phyloP scores from a whole-genome alignment of 1,140 invertebrate species.

The Caenorhabditis briggsae region DNA sequence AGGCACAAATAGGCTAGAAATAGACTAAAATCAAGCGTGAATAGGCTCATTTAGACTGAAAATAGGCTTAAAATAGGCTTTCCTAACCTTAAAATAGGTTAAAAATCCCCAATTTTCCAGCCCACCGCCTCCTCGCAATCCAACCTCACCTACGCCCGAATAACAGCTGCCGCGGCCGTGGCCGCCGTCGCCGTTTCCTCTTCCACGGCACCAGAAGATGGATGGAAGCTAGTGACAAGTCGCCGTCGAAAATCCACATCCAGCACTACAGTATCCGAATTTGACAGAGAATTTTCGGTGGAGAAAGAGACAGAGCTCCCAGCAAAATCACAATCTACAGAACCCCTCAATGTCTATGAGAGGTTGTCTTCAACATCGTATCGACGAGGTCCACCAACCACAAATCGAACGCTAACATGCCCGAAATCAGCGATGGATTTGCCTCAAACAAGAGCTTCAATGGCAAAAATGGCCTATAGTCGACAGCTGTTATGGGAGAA shows the following conservation, averaged over 20 bases:
- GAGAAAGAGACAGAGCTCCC: neutral
- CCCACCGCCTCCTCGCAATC: neutral
- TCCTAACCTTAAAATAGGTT: neutral
- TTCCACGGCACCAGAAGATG: constrained; percentile 37
- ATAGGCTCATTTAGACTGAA: no score
- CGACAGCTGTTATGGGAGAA: constrained; percentile 71
- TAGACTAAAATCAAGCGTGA: no score
- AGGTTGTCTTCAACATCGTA: constrained; percentile 10
- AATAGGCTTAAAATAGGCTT: no score
- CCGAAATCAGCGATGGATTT: constrained; percentile 66
- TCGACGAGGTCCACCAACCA: constrained; percentile 7
- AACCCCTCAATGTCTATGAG: constrained; percentile 35
- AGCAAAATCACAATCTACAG: neutral
- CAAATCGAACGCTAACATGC: constrained; percentile 35
- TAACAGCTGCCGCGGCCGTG: constrained; percentile 16
- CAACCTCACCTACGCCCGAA: constrained; percentile 17
- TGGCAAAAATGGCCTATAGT: constrained; percentile 74
- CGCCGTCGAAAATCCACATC: constrained; percentile 41
- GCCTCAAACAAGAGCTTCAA: constrained; percentile 67
- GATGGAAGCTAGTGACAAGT: constrained; percentile 52
- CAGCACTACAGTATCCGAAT: constrained; percentile 43
- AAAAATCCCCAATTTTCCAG: neutral
- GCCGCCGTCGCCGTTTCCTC: neutral
- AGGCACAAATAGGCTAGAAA: no score
- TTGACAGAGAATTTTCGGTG: constrained; percentile 4